A percentile compares a stretch with the other conserved stretches of the same genome.
Evolutionary conservation across 1,140 invertebrate species (phyloP).

Genomic region (Globodera rostochiensis): DNA sequence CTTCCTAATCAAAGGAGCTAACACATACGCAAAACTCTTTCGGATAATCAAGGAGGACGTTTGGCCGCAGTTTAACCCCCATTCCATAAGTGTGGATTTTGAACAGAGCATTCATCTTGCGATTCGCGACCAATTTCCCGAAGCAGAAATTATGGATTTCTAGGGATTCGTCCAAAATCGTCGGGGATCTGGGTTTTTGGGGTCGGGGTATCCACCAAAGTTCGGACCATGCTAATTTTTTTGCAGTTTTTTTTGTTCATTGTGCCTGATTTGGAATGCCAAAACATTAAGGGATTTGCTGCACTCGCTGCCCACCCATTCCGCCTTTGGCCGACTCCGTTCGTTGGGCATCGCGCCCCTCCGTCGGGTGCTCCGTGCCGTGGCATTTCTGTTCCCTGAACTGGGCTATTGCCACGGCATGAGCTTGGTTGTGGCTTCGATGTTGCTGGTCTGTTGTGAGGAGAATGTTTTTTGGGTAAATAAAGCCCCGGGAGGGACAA

Average conservation of each 20-base stretch:
- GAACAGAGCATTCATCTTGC: too few species aligned
- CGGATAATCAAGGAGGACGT: too few species aligned
- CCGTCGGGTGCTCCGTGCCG: conserved; percentile 82
- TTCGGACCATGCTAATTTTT: too few species aligned
- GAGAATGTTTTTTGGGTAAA: conserved; percentile 96
- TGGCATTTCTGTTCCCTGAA: conserved; percentile 97
- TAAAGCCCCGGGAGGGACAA: not conserved
- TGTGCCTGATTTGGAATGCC: not conserved
- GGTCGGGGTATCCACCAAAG: too few species aligned
- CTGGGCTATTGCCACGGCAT: conserved; percentile 89
- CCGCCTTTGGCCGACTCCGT: conserved; percentile 88
- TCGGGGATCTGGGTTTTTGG: too few species aligned
- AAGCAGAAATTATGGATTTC: too few species aligned
- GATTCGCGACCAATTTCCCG: too few species aligned
- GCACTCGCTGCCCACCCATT: conserved; percentile 92
- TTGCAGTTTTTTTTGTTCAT: not conserved
- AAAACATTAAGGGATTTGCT: conserved; percentile 75
- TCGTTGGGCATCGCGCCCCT: conserved; percentile 84
- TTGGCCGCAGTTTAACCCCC: too few species aligned
- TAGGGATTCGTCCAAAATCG: too few species aligned
- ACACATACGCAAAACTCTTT: too few species aligned
- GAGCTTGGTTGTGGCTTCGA: conserved; percentile 74
- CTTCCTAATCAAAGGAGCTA: too few species aligned
- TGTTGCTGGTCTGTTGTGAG: conserved; percentile 92
- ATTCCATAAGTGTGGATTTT: too few species aligned